Evolutionary conservation across 2,797 vertebrate species (phyloP), one percentile per base, ranked within the genome.

Genomic region (Melanotaenia trifasciata): DNA sequence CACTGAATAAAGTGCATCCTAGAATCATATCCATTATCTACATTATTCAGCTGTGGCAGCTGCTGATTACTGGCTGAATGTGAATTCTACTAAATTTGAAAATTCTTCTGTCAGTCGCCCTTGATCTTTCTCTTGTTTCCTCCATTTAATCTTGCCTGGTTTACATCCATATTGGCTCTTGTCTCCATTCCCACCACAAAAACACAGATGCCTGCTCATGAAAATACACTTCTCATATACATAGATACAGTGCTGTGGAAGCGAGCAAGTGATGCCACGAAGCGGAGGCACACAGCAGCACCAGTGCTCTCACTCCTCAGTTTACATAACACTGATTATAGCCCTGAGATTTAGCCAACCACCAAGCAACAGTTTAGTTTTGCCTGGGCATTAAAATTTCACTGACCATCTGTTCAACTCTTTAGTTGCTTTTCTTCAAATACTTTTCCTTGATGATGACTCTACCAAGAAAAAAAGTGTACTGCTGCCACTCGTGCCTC

Each of bases 291-390:
- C 77, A 66, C 85, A 81, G 70, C 78, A 79, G 71, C 76, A 67
- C 58, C 78, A 60, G 67, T 28, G 20, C 73, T 87, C 81, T 90
- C 79, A 59, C 91, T 91, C 72, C 84, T 87, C 90, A 89, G 95
- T 96, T 95, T 96, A 95, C 94, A 94, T 95, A 95, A 94, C 95
- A 92, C 92, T 92, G 95, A 95, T 95, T 94, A 95, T 84, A 95
- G 95, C 77, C 86, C 84, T 79, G 93, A 94, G 94, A 95, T 95
- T 96, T 95, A 94, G 81, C 87, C 91, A 86, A 84, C 90, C 88
- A 76, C 85, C 77, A 91, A 45, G 89, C 90, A 94, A 92, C 92
- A 94, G 92, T 91, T 89, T 77, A 84, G 80, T 94, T 94, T 91
- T 94, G 94, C 95, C 91, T 75, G 91, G 92, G 93, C 92, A 95